Evolutionary conservation across 2,888 invertebrate species (phyloP), one percentile per base, ranked within the genome.

Genomic region (Gortyna flavago): DNA sequence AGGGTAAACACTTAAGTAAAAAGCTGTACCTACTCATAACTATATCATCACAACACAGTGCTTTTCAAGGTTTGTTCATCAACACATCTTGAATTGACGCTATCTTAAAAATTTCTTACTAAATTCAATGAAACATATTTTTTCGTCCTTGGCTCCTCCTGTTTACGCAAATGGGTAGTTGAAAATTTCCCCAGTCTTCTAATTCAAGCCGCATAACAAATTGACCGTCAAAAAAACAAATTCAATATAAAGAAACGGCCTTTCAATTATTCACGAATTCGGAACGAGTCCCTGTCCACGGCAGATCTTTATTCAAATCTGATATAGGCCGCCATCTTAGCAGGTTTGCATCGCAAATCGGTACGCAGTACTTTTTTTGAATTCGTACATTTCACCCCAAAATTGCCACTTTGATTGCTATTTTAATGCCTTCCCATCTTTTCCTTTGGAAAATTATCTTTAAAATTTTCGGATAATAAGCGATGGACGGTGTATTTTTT

Each of bases 301-400:
- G 83, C 87, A 90, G 90, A 93, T 92, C 92, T 91, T 94, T 94
- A 95, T 95, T 95, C 93, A 95, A 95, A 95, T 94, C 94, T 92
- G 92, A 93, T 93, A 94, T 81, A 82, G 92, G 90, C 91, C 90
- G 92, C 93, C 94, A 93, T 94, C 94, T 94, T 93, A 81, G 92
- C 93, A 95, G 93, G 95, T 96, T 96, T 95, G 96, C 94, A 96
- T 95, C 95, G 94, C 96, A 95, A 95, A 96, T 96, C 95, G 95
- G 94, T 94, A 93, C 92, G 91, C 92, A 90, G 94, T 94, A 94
- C 94, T 95, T 95, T 95, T 94, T 95, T 94, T 93, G 93, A 88
- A 88, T 88, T 88, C 88, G 94, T 94, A 93, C 92, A 90, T 92
- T 92, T 92, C 92, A 93, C 94, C 89, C 88, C 91, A 90, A 92